Percentiles rank a stretch among this genome's conserved stretches.
Conservation (phyloP, 1,140 invertebrate species). For the Tribolium madens region DNA sequence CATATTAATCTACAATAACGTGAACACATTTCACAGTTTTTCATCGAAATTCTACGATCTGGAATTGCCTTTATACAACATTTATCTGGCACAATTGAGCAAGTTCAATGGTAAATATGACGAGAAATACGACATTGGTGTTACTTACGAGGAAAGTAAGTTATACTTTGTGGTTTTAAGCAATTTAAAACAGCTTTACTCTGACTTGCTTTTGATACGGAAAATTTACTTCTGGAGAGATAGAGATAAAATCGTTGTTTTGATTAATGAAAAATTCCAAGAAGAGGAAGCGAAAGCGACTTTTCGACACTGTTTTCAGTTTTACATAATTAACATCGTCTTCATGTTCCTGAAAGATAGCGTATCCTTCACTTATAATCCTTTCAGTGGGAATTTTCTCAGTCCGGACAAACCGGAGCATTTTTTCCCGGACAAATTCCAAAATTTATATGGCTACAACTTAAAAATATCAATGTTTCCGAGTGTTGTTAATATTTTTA, state of each 20-base stretch:
- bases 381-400: not conserved
- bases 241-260: slow-evolving; percentile 7
- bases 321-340: slow-evolving; percentile 16
- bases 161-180: slow-evolving; percentile 1
- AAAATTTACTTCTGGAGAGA: slow-evolving; percentile 36
- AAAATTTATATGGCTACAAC: slow-evolving; percentile 3
- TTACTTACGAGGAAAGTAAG: slow-evolving; percentile 32
- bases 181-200: not conserved
- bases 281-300: not conserved
- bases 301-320: slow-evolving; percentile 4
- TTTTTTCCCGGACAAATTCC: slow-evolving; percentile 21
- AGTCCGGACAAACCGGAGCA: not conserved
- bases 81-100: not conserved
- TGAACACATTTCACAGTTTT: not conserved
- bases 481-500: not conserved
- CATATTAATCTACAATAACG: not conserved
- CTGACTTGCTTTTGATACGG: not conserved
- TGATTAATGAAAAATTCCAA: not conserved
- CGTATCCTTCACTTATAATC: slow-evolving; percentile 8
- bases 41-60: not conserved
- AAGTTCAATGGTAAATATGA: slow-evolving; percentile 23
- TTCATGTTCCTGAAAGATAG: not conserved
- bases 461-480: slow-evolving; percentile 33
- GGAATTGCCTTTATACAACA: not conserved
- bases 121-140: not conserved